Base-by-base conservation (phyloP, 2,888 invertebrate species). In the Macrosiphum euphorbiae region DNA sequence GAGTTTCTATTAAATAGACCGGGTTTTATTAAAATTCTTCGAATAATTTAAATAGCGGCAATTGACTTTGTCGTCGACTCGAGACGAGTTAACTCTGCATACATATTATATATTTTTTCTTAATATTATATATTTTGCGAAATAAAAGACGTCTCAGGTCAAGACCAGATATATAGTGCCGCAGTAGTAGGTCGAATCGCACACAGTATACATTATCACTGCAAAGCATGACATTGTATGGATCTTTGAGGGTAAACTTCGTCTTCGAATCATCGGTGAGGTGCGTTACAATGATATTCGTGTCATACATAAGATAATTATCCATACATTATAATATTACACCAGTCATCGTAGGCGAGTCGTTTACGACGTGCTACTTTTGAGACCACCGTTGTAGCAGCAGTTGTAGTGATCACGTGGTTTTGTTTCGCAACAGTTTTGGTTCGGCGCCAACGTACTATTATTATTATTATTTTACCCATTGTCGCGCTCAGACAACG, bases 11-110 rank as follows among this genome's bases (percentile, higher is more conserved):
- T 20, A 50, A 90, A 90, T 50, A 90, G 26, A 26, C 50, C 2
- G 44, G 7, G 11, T 91, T 13, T 58, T 47, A 86, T 91, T 85
- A 91, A 91, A 91, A 86, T 86, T 86, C 58, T 91, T 26, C 24
- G 35, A 58, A 91, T 86, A 91, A 86, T 47, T 10, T 26, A 13
- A 86, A 58, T 86, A 55, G n/a, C 44, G 7, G 10, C 0, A 7
- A 20, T 8, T 55, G 91, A 85, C 28, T 44, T n/a, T 78, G 13
- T 26, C 24, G 91, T 58, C 24, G 7, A 24, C n/a, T 41, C 7
- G 3, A 85, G 47, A 52, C 16, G 84, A 91, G 44, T 41, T 55
- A 55, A 47, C 3, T 35, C n/a, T n/a, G 5, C n/a, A 35, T 35
- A 35, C 35, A 20, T 35, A 88, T 24, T 4, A 86, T 85, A 44